phyloP scores from a whole-genome alignment of 1,140 invertebrate species.

The Bombus waltoni region DNA sequence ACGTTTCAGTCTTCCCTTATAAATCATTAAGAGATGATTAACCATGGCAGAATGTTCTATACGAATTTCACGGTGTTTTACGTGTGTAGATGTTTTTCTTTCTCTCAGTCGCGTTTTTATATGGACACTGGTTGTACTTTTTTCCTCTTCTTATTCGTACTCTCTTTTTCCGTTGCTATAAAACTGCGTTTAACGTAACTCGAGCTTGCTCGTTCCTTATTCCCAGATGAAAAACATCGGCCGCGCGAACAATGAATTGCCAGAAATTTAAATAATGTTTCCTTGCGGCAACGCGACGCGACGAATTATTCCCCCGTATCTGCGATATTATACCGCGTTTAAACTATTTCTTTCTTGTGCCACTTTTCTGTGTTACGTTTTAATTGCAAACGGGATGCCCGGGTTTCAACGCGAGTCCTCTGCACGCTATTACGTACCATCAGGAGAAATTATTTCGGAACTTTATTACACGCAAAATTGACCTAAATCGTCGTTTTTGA shows the following conservation, averaged over 20 bases:
- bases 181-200: background rate
- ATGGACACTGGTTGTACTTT: background rate
- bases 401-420: background rate
- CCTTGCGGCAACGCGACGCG: background rate
- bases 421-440: background rate
- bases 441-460: slow-evolving; percentile 18
- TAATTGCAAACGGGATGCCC: slow-evolving; percentile 32
- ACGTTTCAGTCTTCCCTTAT: background rate
- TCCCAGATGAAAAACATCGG: background rate
- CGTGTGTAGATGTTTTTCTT: background rate
- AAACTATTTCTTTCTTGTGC: no score
- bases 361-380: background rate
- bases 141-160: background rate
- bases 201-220: background rate
- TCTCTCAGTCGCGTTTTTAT: background rate
- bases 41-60: slow-evolving; percentile 15
- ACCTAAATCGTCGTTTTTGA: background rate
- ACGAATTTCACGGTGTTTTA: background rate
- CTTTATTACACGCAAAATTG: background rate
- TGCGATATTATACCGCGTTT: background rate
- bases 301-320: background rate
- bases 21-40: slow-evolving; percentile 31
- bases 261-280: slow-evolving; percentile 1
- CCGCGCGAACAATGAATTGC: background rate
- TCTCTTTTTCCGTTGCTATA: no score